Percentiles rank a stretch among this genome's conserved stretches.
These are phyloP conservation scores for Natrix natrix DNA, from an alignment of 2,797 vertebrate genomes.

Conservation along the genomic window DNA sequence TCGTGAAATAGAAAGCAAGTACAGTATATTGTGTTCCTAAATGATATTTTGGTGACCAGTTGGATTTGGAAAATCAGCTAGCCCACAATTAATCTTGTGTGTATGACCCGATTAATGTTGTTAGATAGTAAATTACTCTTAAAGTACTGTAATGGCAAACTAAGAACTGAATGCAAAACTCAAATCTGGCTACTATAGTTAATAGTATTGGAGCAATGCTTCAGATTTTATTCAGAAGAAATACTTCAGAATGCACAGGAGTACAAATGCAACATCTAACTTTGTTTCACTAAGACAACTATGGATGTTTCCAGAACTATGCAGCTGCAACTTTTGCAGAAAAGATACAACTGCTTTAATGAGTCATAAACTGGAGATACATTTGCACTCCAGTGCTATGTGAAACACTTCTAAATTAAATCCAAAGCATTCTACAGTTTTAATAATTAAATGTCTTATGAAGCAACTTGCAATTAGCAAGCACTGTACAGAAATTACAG, in stretches of 20 bases:
- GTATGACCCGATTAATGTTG: neutral
- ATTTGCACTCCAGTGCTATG: neutral
- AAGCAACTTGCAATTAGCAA: neutral
- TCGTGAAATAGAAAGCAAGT: neutral
- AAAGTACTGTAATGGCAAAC: neutral
- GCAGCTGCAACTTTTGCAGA: neutral
- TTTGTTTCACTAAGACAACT: neutral
- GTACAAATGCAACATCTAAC: neutral
- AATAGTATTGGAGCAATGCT: neutral
- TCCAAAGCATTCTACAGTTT: neutral
- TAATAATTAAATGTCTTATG: neutral
- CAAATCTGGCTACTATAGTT: neutral
- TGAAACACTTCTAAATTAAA: neutral
- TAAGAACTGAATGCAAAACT: neutral
- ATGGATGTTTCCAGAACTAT: neutral
- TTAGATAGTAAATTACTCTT: neutral
- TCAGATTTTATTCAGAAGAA: neutral
- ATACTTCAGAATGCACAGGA: neutral
- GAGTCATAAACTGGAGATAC: neutral
- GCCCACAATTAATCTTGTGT: neutral
- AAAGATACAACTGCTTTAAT: neutral
- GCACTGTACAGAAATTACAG: neutral
- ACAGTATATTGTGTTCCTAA: neutral
- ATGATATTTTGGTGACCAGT: neutral
- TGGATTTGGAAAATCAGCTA: neutral